These are phyloP conservation scores for Aphelenchoides avenae DNA, from an alignment of 1,140 invertebrate species.

Conservation along the genomic window DNA sequence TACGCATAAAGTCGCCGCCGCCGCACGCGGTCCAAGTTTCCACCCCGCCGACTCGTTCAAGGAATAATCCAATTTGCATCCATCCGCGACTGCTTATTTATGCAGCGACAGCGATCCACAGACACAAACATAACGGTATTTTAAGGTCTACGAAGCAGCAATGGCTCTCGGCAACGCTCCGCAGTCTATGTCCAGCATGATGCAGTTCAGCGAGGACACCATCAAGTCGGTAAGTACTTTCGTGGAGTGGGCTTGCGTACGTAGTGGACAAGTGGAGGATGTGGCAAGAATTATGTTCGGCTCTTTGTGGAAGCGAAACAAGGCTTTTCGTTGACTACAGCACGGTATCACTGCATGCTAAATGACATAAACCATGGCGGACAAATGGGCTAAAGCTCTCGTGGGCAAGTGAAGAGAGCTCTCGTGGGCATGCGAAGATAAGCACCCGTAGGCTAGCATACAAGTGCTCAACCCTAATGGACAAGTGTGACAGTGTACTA, in stretches of 20 bases:
- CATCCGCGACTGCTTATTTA: too few relatives aligned
- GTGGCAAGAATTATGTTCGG: background rate
- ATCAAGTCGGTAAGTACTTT: constrained; percentile 39
- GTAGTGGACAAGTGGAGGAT: background rate
- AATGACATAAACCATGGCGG: too few relatives aligned
- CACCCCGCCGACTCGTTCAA: too few relatives aligned
- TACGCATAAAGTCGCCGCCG: too few relatives aligned
- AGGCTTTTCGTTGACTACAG: background rate
- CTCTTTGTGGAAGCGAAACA: background rate
- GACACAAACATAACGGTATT: too few relatives aligned
- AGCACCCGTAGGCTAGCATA: background rate
- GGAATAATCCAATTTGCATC: too few relatives aligned
- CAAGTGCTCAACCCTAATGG: background rate
- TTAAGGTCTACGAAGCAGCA: constrained; percentile 35
- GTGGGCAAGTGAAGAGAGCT: background rate
- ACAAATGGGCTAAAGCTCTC: too few relatives aligned
- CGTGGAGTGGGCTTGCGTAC: background rate
- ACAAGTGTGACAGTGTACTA: too few relatives aligned
- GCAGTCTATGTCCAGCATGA: constrained; percentile 32
- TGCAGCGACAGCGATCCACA: too few relatives aligned
- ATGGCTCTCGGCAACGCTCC: constrained; percentile 38
- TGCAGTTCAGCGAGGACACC: constrained; percentile 45
- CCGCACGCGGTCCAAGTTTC: too few relatives aligned
- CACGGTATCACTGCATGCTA: background rate
- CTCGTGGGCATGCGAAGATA: constrained; percentile 7